Base-by-base conservation (phyloP, 92 coral and sea anemone species). In the Chrysogorgia sp. region DNA sequence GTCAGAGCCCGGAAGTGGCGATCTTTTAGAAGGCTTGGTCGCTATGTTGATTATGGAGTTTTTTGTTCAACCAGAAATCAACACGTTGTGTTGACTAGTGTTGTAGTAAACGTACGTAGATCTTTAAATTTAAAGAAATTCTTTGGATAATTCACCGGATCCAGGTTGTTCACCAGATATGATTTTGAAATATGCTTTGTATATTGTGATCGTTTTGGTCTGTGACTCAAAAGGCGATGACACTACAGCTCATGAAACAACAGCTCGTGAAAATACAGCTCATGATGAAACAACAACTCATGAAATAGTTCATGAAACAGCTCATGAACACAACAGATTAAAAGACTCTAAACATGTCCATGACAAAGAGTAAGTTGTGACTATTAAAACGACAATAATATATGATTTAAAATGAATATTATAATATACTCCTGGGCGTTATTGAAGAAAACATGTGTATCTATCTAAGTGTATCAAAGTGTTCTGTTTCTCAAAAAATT, bases 351-450 rank as follows among this genome's bases (percentile, higher is more conserved):
- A 94, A 77, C 71, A 83, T 19, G 88, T 91, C 40, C 98, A 92
- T 34, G 98, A 94, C 80, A 91, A 87, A 89, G 98, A 94, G 98
- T 94, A 87, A 89, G 97, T 90, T 43, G 62, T 48, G 0, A 7
- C 12, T 20, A n/a, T 7, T 32, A 31, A 17, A 43, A 17, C 35
- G 75, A 19, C 20, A 9, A 10, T 13, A 52, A 48, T 20, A 2
- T 40, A 10, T 21, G 64, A 22, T 20, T 41, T 40, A 28, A 70
- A 21, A 70, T 41, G 29, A n/a, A 31, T 12, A 63, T 41, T 3
- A 31, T 6, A 50, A n/a, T n/a, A n/a, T n/a, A n/a, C n/a, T n/a
- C n/a, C n/a, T n/a, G n/a, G n/a, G n/a, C n/a, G n/a, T n/a, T n/a
- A n/a, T n/a, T n/a, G n/a, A n/a, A n/a, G n/a, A n/a, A n/a, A n/a